These are phyloP conservation scores for Florisuga fusca DNA, from an alignment of 2,797 vertebrate species.

Conservation along the genomic window DNA sequence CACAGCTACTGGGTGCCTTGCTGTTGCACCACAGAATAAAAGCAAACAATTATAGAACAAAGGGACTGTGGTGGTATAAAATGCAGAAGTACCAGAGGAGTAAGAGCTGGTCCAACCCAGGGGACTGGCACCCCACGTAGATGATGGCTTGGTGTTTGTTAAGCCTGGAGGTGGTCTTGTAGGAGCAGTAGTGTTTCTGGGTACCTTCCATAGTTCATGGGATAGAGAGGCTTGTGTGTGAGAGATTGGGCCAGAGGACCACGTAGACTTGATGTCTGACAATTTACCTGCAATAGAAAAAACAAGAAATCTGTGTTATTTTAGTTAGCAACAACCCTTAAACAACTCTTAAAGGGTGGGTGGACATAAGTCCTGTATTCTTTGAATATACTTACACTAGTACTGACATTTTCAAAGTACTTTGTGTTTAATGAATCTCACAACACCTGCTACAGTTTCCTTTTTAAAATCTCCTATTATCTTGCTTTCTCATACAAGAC, in stretches of 20 bases:
- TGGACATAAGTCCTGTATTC: neutral
- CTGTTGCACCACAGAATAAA: neutral
- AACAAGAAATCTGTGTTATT: neutral
- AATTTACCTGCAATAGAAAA: conserved; percentile 86
- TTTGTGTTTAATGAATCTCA: neutral
- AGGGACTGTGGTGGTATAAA: neutral
- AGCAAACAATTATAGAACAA: neutral
- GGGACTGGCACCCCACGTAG: conserved; percentile 93
- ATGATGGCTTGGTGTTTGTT: conserved; percentile 92
- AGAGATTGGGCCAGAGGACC: conserved; percentile 93
- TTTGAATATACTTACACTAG: neutral
- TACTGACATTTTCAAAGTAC: neutral
- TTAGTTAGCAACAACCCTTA: neutral
- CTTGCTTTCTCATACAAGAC: neutral
- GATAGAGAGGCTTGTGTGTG: conserved; percentile 94
- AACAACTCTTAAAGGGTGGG: neutral
- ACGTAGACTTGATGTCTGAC: conserved; percentile 95
- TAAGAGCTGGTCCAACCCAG: conserved; percentile 95
- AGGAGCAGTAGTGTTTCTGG: conserved; percentile 89
- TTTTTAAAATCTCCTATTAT: neutral
- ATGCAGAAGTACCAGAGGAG: conserved; percentile 84
- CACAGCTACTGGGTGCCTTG: neutral
- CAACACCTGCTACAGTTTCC: neutral
- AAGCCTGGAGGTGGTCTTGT: conserved; percentile 94
- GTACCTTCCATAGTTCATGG: conserved; percentile 98